Evolutionary conservation across 1,140 invertebrate species (phyloP).

Genomic region (Danaus plexippus): DNA sequence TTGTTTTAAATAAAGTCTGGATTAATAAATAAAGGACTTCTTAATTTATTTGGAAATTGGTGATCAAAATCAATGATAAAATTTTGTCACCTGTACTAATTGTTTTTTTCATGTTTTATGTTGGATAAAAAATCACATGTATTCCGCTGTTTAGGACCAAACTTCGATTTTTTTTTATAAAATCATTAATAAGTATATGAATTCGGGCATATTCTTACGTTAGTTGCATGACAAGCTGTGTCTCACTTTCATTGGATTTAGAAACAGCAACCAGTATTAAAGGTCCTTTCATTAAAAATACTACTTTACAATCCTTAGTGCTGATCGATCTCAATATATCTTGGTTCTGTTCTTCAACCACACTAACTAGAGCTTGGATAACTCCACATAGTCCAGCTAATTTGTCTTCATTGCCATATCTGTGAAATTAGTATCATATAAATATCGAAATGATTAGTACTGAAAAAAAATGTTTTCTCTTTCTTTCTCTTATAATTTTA

Average conservation of each 20-base stretch:
- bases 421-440: slow-evolving; percentile 54
- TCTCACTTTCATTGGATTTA: slow-evolving; percentile 85
- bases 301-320: slow-evolving; percentile 88
- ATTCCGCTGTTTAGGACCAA: too few species aligned
- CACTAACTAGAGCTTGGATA: slow-evolving; percentile 95
- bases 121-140: too few species aligned
- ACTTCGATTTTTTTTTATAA: too few species aligned
- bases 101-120: too few species aligned
- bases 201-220: slow-evolving; percentile 75
- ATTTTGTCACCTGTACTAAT: too few species aligned
- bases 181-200: not conserved
- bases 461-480: too few species aligned
- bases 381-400: slow-evolving; percentile 94
- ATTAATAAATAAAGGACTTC: too few species aligned
- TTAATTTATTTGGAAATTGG: too few species aligned
- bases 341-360: slow-evolving; percentile 85
- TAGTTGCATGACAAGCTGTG: slow-evolving; percentile 88
- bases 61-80: too few species aligned
- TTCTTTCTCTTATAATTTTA: too few species aligned
- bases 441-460: not conserved
- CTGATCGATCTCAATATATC: slow-evolving; percentile 89
- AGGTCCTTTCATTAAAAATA: slow-evolving; percentile 90
- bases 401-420: slow-evolving; percentile 94
- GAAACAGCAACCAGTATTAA: slow-evolving; percentile 93
- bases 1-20: too few species aligned